Base-by-base conservation (phyloP, 2,888 invertebrate genomes). In the Sabatieria punctata region DNA sequence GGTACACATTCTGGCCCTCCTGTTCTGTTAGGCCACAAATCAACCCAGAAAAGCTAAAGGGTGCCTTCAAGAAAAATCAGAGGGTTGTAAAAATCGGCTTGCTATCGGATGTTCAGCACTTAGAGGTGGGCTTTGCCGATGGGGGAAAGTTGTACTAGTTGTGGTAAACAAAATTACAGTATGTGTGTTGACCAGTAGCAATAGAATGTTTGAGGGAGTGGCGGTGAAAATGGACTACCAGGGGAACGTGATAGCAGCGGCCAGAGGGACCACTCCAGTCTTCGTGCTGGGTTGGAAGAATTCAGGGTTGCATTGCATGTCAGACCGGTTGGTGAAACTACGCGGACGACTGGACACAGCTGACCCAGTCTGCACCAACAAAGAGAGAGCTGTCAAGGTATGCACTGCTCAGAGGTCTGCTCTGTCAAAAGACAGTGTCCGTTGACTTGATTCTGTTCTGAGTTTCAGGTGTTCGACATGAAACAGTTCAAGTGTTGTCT, bases 401-500 rank as follows among this genome's bases (percentile, higher is more conserved):
- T 22, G 27, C n/a, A n/a, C n/a, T n/a, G n/a, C n/a, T n/a, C n/a
- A n/a, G n/a, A n/a, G n/a, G n/a, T n/a, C n/a, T n/a, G n/a, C n/a
- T n/a, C n/a, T n/a, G n/a, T 11, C 30, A 30, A 30, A 11, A 15
- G 30, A 11, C 30, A 30, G 15, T 11, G 30, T 30, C 30, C 8
- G 30, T 15, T 11, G 15, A 30, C 8, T 30, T 30, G 8, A 30
- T 30, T 30, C 8, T 8, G 30, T 15, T 30, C 30, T 30, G 30
- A 15, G n/a, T 23, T 53, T 6, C 48, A 69, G 69, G 55, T 70
- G 8, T 71, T 69, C 53, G 70, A 71, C 55, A 68, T 69, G 64
- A 58, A 61, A 8, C 61, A 65, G 41, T 68, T 68, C 52, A 66
- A 65, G 45, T 55, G 60, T 37, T 59, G 61, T 22, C 58, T 88